Conservation (phyloP, 1,140 invertebrate species). For the Muscidifurax raptorellus region DNA sequence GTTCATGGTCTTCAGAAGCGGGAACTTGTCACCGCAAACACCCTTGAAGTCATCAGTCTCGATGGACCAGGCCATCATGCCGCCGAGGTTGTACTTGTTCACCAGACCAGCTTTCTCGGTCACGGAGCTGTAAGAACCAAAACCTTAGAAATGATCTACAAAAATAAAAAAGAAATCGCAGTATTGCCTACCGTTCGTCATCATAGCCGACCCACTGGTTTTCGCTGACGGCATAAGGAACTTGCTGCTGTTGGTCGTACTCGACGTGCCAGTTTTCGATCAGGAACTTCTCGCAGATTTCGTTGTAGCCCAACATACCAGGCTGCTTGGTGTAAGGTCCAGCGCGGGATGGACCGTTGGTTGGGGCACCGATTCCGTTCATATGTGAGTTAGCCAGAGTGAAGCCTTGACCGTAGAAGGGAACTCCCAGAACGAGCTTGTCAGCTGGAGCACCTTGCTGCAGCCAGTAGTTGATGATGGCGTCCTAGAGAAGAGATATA, state of each 20-base stretch:
- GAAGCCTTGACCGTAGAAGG: slow-evolving; percentile 83
- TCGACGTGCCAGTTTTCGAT: slow-evolving; percentile 51
- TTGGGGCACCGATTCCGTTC: slow-evolving; percentile 67
- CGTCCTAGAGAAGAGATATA: slow-evolving; percentile 60
- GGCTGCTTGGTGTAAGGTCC: slow-evolving; percentile 72
- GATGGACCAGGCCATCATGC: slow-evolving; percentile 30
- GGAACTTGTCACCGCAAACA: slow-evolving; percentile 23
- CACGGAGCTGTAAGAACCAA: background rate
- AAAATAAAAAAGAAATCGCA: background rate
- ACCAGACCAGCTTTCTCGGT: background rate
- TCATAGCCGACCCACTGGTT: slow-evolving; percentile 74
- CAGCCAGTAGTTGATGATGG: slow-evolving; percentile 78
- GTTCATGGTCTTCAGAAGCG: slow-evolving; percentile 18
- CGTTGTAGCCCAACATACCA: slow-evolving; percentile 72
- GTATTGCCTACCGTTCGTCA: slow-evolving; percentile 56
- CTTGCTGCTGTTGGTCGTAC: slow-evolving; percentile 64
- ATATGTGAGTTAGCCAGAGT: slow-evolving; percentile 72
- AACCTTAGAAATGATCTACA: too few species aligned
- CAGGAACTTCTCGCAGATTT: slow-evolving; percentile 58
- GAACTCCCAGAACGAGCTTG: slow-evolving; percentile 82
- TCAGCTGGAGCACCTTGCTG: slow-evolving; percentile 70
- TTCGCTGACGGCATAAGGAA: slow-evolving; percentile 67
- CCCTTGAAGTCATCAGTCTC: slow-evolving; percentile 37
- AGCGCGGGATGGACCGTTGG: slow-evolving; percentile 61
- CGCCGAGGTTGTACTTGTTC: background rate